Conservation (phyloP, 2,113 vertebrate species). For the Peromyscus polionotus region DNA sequence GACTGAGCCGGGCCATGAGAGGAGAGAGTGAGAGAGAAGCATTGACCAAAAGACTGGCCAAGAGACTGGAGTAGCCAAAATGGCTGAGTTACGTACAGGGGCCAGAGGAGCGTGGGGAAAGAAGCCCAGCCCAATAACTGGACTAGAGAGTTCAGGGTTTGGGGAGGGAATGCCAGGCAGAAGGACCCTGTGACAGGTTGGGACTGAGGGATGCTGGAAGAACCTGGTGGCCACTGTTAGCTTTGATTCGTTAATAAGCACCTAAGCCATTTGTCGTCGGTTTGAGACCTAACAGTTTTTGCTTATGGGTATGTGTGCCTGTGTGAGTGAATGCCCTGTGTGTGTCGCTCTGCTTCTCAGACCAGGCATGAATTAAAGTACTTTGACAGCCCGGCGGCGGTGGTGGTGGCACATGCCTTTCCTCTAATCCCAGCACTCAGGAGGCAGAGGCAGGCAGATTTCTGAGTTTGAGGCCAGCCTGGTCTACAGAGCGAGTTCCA, state of each 20-base stretch:
- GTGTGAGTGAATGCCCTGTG: background rate
- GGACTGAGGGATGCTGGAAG: background rate
- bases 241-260: background rate
- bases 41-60: background rate
- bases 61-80: background rate
- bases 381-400: background rate
- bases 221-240: background rate
- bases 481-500: background rate
- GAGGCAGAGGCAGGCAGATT: background rate
- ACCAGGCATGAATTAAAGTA: background rate
- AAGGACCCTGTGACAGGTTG: background rate
- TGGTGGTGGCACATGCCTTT: background rate
- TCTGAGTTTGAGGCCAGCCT: background rate
- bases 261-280: background rate
- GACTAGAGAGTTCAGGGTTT: background rate
- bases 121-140: background rate
- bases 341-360: background rate
- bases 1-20: background rate
- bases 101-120: background rate
- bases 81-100: background rate
- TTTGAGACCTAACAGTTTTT: background rate
- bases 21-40: background rate
- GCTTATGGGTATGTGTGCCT: background rate
- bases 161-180: background rate
- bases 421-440: background rate